Percentiles rank a stretch among this genome's conserved stretches.
phyloP scores from a whole-genome alignment of 2,113 vertebrate species.

The Elaphurus davidianus region DNA sequence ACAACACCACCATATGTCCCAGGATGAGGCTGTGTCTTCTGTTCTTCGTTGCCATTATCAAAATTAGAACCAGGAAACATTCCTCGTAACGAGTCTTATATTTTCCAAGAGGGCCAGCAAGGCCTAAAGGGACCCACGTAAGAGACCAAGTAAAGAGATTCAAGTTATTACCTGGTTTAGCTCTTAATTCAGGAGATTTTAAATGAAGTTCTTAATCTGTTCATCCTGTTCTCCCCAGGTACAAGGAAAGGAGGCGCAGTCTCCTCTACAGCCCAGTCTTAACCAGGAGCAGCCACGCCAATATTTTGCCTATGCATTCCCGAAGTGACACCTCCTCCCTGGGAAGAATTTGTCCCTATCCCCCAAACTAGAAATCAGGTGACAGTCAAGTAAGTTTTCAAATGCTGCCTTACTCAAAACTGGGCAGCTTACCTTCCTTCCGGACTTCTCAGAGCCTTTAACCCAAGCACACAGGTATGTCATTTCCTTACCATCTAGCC shows the following conservation, averaged over 20 bases:
- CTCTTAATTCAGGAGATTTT: background rate
- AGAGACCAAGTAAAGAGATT: background rate
- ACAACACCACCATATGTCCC: background rate
- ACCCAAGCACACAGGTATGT: background rate
- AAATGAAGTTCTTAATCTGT: background rate
- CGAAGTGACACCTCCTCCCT: background rate
- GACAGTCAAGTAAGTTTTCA: background rate
- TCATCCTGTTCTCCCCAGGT: background rate
- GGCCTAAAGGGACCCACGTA: background rate
- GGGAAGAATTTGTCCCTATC: background rate
- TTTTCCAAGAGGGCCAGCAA: background rate
- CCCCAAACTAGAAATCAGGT: background rate
- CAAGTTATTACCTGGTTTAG: background rate
- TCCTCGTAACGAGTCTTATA: background rate
- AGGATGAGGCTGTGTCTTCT: background rate
- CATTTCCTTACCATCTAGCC: background rate
- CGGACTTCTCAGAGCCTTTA: background rate
- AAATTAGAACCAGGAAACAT: background rate
- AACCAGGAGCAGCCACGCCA: background rate
- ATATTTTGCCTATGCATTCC: background rate
- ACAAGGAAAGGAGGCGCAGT: background rate
- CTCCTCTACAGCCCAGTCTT: background rate
- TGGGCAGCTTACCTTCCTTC: background rate
- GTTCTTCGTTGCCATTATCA: background rate
- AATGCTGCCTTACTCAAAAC: background rate